Percentiles rank a stretch among this genome's conserved stretches.
Evolutionary conservation across 1,140 invertebrate genomes (phyloP).

Genomic region (Drosophila triauraria): DNA sequence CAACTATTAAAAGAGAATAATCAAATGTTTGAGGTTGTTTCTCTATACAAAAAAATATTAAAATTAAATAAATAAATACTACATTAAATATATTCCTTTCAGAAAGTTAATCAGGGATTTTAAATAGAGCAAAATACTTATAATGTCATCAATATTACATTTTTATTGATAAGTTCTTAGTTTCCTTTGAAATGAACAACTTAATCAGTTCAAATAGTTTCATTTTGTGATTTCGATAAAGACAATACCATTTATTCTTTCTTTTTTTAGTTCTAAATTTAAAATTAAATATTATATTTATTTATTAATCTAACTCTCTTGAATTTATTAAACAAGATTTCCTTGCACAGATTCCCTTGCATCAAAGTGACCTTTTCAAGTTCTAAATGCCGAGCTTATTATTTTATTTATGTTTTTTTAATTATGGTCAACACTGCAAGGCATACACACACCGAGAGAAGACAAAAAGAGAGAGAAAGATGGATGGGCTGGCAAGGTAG

Average conservation of each 20-base stretch:
- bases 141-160: no score
- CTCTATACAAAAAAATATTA: neutral
- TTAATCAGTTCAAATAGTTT: no score
- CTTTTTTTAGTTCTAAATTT: neutral
- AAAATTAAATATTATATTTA: neutral
- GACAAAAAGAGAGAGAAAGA: constrained; percentile 16
- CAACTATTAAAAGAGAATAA: no score
- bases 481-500: constrained; percentile 12
- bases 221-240: no score
- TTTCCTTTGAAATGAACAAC: no score
- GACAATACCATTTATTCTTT: no score
- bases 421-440: constrained; percentile 42
- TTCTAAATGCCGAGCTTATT: neutral
- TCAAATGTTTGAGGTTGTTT: neutral
- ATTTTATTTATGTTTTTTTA: neutral
- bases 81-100: neutral
- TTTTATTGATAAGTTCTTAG: no score
- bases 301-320: neutral
- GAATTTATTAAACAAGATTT: neutral
- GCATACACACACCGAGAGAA: constrained; percentile 59
- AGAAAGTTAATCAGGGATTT: no score
- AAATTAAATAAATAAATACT: neutral
- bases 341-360: neutral
- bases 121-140: no score
- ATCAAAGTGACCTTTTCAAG: neutral